phyloP scores from a whole-genome alignment of 2,888 invertebrate species.

The Parnassius glacialis region DNA sequence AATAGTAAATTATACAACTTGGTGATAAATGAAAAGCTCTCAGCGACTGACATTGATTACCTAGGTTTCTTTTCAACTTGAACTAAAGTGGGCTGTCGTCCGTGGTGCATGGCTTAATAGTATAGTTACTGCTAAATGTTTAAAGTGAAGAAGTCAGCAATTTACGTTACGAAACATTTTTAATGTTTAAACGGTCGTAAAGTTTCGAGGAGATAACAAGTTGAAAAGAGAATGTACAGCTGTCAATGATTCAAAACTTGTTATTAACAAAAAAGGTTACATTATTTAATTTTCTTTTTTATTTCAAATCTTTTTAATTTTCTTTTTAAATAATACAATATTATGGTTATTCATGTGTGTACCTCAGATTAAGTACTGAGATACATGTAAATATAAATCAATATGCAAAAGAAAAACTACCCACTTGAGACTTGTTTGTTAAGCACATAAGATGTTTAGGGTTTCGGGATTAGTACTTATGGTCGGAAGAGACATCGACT shows the following conservation, averaged over 20 bases:
- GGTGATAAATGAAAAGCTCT: conserved; percentile 46
- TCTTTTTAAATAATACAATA: no score
- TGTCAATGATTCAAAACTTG: conserved; percentile 58
- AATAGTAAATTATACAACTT: conserved; percentile 33
- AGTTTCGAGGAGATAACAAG: conserved; percentile 43
- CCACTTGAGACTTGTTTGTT: no score
- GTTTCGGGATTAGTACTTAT: no score
- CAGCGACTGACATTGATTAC: conserved; percentile 39
- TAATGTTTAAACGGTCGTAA: no score
- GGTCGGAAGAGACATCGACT: no score
- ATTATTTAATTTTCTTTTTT: no score
- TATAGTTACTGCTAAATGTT: neutral
- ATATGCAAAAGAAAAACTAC: neutral
- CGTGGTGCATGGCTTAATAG: neutral
- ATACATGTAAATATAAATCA: neutral
- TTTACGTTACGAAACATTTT: neutral
- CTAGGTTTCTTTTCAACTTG: conserved; percentile 63
- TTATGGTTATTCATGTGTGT: no score
- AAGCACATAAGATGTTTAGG: neutral
- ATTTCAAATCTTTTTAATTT: no score
- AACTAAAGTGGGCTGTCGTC: conserved; percentile 25
- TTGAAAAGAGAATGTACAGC: conserved; percentile 62
- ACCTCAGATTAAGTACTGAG: neutral
- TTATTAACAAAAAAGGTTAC: no score
- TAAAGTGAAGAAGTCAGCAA: conserved; percentile 1